phyloP scores from a whole-genome alignment of 2,888 invertebrate species.

The Oconnorella tubifera region DNA sequence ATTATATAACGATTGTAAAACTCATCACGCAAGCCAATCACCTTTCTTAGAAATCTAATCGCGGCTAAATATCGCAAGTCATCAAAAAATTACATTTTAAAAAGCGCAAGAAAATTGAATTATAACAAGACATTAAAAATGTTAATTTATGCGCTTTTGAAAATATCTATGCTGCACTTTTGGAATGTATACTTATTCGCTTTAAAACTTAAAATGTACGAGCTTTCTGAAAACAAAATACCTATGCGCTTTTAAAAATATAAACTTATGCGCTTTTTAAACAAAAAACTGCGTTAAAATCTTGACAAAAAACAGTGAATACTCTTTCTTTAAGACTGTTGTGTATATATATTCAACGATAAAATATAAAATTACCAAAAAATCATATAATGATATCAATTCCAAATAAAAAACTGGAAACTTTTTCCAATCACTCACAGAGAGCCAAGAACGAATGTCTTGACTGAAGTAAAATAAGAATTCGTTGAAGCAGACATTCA shows the following conservation, averaged over 20 bases:
- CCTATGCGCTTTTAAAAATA: too few species aligned
- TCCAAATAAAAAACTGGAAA: neutral
- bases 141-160: too few species aligned
- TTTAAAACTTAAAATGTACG: too few species aligned
- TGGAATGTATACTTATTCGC: too few species aligned
- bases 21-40: slow-evolving; percentile 95
- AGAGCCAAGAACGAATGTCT: slow-evolving; percentile 95
- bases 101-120: neutral
- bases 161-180: too few species aligned
- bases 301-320: too few species aligned
- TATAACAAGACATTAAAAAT: too few species aligned
- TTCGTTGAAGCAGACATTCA: slow-evolving; percentile 90
- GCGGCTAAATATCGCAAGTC: slow-evolving; percentile 64
- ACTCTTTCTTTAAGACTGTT: too few species aligned
- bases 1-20: slow-evolving; percentile 96
- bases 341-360: too few species aligned
- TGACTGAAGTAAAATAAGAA: slow-evolving; percentile 92
- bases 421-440: slow-evolving; percentile 59
- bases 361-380: neutral
- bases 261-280: too few species aligned
- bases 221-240: too few species aligned
- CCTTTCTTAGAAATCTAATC: slow-evolving; percentile 91
- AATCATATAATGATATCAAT: neutral
- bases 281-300: too few species aligned
- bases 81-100: neutral